phyloP scores from a whole-genome alignment of 1,140 invertebrate species.

The Polyergus mexicanus region DNA sequence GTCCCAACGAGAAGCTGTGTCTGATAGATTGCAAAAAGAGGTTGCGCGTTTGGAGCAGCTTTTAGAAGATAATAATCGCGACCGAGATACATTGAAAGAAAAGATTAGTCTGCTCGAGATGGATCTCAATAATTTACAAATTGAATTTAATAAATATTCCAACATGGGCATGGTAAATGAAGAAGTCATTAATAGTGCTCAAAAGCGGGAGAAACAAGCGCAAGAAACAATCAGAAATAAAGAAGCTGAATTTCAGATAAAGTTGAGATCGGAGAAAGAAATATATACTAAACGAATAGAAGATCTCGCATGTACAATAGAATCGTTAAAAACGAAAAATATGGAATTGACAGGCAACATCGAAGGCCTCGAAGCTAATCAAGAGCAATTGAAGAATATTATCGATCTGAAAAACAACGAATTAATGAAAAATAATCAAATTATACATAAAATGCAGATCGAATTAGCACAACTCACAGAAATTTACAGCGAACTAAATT shows the following conservation, averaged over 20 bases:
- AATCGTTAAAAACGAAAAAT: conserved; percentile 72
- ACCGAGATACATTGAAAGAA: conserved; percentile 76
- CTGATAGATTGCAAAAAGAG: conserved; percentile 53
- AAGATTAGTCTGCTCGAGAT: conserved; percentile 76
- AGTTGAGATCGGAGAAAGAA: conserved; percentile 74
- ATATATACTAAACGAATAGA: conserved; percentile 69
- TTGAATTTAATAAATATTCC: conserved; percentile 75
- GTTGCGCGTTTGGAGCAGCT: conserved; percentile 57
- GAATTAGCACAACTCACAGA: conserved; percentile 73
- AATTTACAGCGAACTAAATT: conserved; percentile 68
- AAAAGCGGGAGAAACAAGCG: conserved; percentile 76
- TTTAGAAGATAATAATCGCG: conserved; percentile 71
- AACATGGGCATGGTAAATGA: conserved; percentile 49
- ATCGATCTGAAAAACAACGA: conserved; percentile 77
- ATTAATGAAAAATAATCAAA: conserved; percentile 58
- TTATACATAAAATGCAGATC: conserved; percentile 62
- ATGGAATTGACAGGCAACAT: conserved; percentile 75
- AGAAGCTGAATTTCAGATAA: conserved; percentile 76
- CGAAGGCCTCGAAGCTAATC: conserved; percentile 76
- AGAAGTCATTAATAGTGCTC: conserved; percentile 57
- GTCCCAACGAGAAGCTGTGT: conserved; percentile 42
- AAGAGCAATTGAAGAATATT: conserved; percentile 76
- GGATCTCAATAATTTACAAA: conserved; percentile 75
- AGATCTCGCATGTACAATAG: conserved; percentile 67
- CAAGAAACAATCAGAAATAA: conserved; percentile 65